Conservation (phyloP, 2,797 vertebrate genomes). For the Meriones psammophilus region DNA sequence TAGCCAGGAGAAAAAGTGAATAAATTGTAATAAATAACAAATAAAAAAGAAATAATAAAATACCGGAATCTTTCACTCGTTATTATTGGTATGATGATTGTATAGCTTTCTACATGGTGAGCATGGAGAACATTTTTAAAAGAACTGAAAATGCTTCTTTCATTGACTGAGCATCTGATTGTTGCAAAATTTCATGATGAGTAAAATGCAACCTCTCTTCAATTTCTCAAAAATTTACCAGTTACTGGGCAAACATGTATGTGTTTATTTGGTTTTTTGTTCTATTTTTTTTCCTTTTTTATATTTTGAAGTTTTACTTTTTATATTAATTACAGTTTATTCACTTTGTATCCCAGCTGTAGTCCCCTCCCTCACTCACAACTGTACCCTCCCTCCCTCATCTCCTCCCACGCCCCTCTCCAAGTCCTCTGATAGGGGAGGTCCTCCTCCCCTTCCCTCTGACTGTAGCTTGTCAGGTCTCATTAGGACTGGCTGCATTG, state of each 20-base stretch:
- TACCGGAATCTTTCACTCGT: neutral
- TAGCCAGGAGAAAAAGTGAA: too few species aligned
- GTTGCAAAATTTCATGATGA: neutral
- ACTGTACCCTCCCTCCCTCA: too few species aligned
- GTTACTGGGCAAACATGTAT: neutral
- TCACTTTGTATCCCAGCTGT: too few species aligned
- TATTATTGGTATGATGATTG: neutral
- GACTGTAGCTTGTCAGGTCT: too few species aligned
- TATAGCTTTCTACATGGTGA: neutral
- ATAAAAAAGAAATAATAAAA: constrained; percentile 56
- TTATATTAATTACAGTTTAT: too few species aligned
- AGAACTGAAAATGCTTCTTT: neutral
- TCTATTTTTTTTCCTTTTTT: neutral
- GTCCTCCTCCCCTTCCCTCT: too few species aligned
- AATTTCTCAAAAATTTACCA: neutral
- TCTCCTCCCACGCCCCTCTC: too few species aligned
- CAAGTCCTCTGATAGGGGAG: too few species aligned
- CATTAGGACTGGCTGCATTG: too few species aligned
- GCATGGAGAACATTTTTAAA: neutral
- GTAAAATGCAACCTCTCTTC: constrained; percentile 19
- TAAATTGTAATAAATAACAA: neutral
- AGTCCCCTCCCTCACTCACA: too few species aligned
- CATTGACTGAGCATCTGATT: neutral
- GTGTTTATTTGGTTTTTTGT: neutral
- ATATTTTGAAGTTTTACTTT: too few species aligned